Base-by-base conservation (phyloP, 2,113 vertebrate species). In the Ammodytes marinus region DNA sequence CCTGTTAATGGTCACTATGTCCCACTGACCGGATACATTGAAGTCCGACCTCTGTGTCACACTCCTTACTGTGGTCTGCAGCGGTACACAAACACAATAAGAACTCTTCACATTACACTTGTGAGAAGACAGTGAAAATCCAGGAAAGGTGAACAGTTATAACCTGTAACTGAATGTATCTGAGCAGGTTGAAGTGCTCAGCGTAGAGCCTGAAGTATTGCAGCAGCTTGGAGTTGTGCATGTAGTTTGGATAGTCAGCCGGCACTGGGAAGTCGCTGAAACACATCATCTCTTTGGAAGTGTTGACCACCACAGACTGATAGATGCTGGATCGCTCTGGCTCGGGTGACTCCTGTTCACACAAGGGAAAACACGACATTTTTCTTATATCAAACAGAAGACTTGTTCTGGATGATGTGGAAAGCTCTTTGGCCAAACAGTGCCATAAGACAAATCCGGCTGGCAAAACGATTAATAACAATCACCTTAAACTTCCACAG, bases 251-350 rank as follows among this genome's bases (percentile, higher is more conserved):
- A 78, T 91, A 99, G 63, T 97, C 74, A 0, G 91, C 96, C 0
- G 97, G 97, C 87, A 97, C 95, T 65, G 95, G 97, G 53, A 96
- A 99, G 81, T 99, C 96, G 1, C 97, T 99, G 93, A 94, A 98
- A 90, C 97, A 97, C 96, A 97, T 98, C 94, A 98, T 96, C 89
- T 98, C 97, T 84, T 98, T 98, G 76, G 96, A 97, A 47, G 97
- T 96, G 88, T 99, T 99, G 86, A 91, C 94, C 84, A 97, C 91
- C 80, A 99, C 91, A 0, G 97, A 98, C 54, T 89, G 93, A 79
- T 99, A 99, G 82, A 97, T 96, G 84, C 95, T 96, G 90, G 95
- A 90, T 0, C 88, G 87, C 13, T 89, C 95, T 2, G 95, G 89
- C 72, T 96, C 95, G 0, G 91, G 89, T 4, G 78, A 88, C 68